phyloP scores from a whole-genome alignment of 2,113 vertebrate genomes.

The Forbesichthys papilliferus region DNA sequence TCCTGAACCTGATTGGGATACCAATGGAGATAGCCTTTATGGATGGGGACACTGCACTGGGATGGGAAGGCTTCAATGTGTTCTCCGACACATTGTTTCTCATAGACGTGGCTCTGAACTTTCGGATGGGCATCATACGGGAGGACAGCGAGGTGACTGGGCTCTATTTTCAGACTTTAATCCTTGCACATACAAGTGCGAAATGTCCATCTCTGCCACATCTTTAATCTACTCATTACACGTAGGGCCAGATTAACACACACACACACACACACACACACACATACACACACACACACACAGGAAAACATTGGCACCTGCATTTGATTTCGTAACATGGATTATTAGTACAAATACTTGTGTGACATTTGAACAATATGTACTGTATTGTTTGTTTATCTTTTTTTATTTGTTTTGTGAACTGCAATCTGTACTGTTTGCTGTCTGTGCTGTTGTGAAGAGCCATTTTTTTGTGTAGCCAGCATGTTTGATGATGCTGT shows the following conservation, averaged over 20 bases:
- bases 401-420: constrained; percentile 13
- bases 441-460: neutral
- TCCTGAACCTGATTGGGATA: constrained; percentile 75
- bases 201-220: constrained; percentile 49
- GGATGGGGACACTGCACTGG: constrained; percentile 61
- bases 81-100: constrained; percentile 77
- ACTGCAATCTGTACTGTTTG: constrained; percentile 23
- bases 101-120: constrained; percentile 77
- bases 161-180: constrained; percentile 60
- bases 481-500: neutral
- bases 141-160: constrained; percentile 75
- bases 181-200: constrained; percentile 47
- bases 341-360: constrained; percentile 28
- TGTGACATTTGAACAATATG: constrained; percentile 20
- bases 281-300: neutral
- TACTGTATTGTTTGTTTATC: constrained; percentile 38
- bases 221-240: constrained; percentile 65
- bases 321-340: constrained; percentile 58
- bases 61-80: constrained; percentile 75
- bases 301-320: constrained; percentile 32
- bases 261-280: neutral
- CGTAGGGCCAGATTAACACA: constrained; percentile 59
- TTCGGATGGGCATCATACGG: constrained; percentile 74
- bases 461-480: constrained; percentile 10
- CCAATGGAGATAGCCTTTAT: constrained; percentile 78